phyloP scores from a whole-genome alignment of 1,140 invertebrate species.

The Aphaenogaster ashmeadi region DNA sequence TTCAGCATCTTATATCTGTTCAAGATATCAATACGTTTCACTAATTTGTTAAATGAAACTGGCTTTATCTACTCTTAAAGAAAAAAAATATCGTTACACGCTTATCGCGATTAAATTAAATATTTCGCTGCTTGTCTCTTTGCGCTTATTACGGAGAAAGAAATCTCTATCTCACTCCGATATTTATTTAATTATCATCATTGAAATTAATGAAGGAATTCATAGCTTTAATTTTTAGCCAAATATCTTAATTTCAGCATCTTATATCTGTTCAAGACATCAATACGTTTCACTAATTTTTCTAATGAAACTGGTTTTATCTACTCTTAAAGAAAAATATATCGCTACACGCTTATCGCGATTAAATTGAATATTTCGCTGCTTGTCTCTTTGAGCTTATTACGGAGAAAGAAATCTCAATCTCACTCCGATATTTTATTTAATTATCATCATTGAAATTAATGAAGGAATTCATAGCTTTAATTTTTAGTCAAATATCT shows the following conservation, averaged over 20 bases:
- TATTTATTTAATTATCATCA: slow-evolving; percentile 10
- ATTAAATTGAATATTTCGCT: no score
- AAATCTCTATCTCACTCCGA: not conserved
- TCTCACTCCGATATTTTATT: not conserved
- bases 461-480: not conserved
- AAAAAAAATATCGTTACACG: no score
- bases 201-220: not conserved
- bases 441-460: not conserved
- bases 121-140: no score
- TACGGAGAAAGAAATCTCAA: no score
- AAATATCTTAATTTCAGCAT: not conserved
- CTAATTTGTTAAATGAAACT: not conserved
- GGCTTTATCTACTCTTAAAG: not conserved
- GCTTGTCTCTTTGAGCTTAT: not conserved
- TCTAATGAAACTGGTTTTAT: no score
- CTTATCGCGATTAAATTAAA: no score
- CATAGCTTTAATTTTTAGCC: not conserved
- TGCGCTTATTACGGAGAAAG: no score
- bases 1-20: not conserved
- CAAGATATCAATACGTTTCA: not conserved
- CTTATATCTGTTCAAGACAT: no score
- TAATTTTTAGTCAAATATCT: not conserved
- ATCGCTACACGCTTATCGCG: not conserved
- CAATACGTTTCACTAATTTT: no score
- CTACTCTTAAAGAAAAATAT: not conserved